phyloP scores from a whole-genome alignment of 2,888 invertebrate species.

The Ormyrus nitidulus region DNA sequence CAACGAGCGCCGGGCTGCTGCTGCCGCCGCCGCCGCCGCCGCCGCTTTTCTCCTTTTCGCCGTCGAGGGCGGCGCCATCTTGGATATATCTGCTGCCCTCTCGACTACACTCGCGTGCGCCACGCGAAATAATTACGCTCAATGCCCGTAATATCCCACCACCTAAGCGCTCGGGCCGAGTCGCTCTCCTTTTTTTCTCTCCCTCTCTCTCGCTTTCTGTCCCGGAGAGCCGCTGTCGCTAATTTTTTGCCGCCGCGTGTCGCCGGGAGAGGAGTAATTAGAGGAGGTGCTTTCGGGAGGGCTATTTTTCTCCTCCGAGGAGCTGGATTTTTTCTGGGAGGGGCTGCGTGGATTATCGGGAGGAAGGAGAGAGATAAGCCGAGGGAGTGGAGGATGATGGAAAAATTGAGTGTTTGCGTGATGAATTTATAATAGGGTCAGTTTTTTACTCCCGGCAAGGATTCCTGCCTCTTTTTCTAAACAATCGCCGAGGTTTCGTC shows the following conservation, averaged over 20 bases:
- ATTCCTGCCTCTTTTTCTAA: too few relatives aligned
- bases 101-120: constrained; percentile 10
- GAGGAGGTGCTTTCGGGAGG: background rate
- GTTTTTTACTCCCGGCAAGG: too few relatives aligned
- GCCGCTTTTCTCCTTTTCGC: constrained; percentile 33
- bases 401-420: background rate
- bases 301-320: background rate
- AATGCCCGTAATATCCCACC: constrained; percentile 1
- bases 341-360: background rate
- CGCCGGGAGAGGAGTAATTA: too few relatives aligned
- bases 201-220: background rate
- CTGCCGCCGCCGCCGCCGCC: constrained; percentile 2
- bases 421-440: background rate
- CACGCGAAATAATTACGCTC: constrained; percentile 44
- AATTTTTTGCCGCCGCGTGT: too few relatives aligned
- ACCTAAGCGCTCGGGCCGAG: background rate
- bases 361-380: background rate
- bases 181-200: background rate
- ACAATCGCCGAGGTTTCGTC: too few relatives aligned
- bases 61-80: constrained; percentile 48
- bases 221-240: too few relatives aligned
- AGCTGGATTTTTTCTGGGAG: background rate
- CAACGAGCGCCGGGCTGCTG: constrained; percentile 6
- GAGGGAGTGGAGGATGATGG: background rate
- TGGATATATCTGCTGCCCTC: constrained; percentile 18